A percentile compares a stretch with the other conserved stretches of the same genome.
phyloP scores from a whole-genome alignment of 2,888 invertebrate genomes.

The Megastigmus dorsalis region DNA sequence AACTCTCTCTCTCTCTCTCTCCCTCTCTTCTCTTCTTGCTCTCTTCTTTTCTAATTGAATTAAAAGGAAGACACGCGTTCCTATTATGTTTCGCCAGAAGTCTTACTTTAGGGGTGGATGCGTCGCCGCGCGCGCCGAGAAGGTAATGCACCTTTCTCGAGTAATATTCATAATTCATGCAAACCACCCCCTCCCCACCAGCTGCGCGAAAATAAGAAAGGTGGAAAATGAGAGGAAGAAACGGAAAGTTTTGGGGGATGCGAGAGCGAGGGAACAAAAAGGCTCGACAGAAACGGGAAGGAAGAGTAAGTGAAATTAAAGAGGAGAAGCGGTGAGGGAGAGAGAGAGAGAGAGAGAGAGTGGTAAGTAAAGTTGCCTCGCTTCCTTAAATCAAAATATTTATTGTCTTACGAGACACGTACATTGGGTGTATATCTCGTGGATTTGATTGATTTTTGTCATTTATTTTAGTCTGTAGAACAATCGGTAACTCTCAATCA shows the following conservation, averaged over 20 bases:
- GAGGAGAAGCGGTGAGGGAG: background rate
- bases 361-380: too few species aligned
- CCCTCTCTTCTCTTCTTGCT: background rate
- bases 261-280: constrained; percentile 17
- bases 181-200: background rate
- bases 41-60: constrained; percentile 45
- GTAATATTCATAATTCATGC: constrained; percentile 58
- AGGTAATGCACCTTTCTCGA: constrained; percentile 28
- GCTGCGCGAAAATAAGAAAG: constrained; percentile 16
- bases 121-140: too few species aligned
- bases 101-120: background rate
- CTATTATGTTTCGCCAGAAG: constrained; percentile 38
- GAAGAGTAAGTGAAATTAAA: too few species aligned
- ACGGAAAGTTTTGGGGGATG: constrained; percentile 27
- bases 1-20: background rate
- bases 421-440: too few species aligned
- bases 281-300: background rate
- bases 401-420: too few species aligned
- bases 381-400: too few species aligned
- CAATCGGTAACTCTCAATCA: too few species aligned
- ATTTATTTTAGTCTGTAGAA: too few species aligned
- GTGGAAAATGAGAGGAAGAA: constrained; percentile 6
- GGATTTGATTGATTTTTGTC: too few species aligned
- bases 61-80: constrained; percentile 48
- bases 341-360: too few species aligned